These are phyloP conservation scores for Numenius arquata DNA, from an alignment of 2,113 vertebrate genomes.

Conservation along the genomic window DNA sequence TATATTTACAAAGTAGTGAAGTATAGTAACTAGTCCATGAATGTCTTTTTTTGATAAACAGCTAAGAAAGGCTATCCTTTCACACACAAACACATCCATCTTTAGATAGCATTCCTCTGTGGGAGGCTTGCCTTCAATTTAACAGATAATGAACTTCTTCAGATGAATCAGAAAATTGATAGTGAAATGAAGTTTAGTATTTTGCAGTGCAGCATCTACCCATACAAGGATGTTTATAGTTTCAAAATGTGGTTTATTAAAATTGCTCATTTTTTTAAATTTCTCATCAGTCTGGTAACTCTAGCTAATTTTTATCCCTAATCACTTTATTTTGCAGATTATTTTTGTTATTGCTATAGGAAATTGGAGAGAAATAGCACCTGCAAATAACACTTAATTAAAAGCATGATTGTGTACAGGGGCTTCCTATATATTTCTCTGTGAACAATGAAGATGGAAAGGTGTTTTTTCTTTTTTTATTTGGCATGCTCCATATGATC, in stretches of 20 bases:
- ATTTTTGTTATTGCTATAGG: slow-evolving; percentile 19
- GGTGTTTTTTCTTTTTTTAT: background rate
- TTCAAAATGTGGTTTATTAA: slow-evolving; percentile 46
- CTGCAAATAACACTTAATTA: slow-evolving; percentile 51
- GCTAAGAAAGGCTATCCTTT: slow-evolving; percentile 54
- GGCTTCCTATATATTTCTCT: slow-evolving; percentile 4
- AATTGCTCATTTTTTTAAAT: slow-evolving; percentile 3
- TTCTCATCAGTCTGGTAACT: slow-evolving; percentile 21
- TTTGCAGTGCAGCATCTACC: slow-evolving; percentile 11
- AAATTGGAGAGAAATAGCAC: slow-evolving; percentile 29
- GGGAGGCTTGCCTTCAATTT: slow-evolving; percentile 72
- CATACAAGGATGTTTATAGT: slow-evolving; percentile 13
- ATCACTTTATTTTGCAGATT: slow-evolving; percentile 32
- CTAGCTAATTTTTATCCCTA: slow-evolving; percentile 44
- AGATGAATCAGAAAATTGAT: slow-evolving; percentile 73
- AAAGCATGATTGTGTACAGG: slow-evolving; percentile 34
- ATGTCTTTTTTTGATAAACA: slow-evolving; percentile 55
- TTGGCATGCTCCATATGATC: slow-evolving; percentile 42
- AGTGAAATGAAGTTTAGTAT: slow-evolving; percentile 67
- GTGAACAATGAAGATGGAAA: slow-evolving; percentile 15
- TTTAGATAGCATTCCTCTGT: slow-evolving; percentile 70
- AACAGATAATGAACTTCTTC: slow-evolving; percentile 75
- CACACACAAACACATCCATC: slow-evolving; percentile 65
- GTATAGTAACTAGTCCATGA: slow-evolving; percentile 22
- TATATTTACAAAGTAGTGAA: slow-evolving; percentile 60